Evolutionary conservation across 2,797 vertebrate genomes (phyloP), one percentile per base, ranked within the genome.

Genomic region (Chiloscyllium punctatum): DNA sequence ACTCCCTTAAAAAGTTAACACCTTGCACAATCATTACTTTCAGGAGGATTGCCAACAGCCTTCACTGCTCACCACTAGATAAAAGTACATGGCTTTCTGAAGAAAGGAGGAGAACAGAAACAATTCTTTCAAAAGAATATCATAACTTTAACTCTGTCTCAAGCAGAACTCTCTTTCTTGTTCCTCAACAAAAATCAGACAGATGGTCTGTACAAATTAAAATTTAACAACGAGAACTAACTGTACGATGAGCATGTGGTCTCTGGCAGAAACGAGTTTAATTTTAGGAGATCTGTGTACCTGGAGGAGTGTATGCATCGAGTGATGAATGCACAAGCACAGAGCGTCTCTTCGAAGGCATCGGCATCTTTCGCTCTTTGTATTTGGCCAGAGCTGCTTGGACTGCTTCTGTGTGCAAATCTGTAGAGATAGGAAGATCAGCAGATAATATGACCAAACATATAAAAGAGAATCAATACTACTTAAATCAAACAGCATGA

Each of bases 341-440:
- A 30, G 99, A 99, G 48, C 99, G 98, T 96, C 99, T 98, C 96
- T 99, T 99, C 0, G 99, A 99, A 96, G 99, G 99, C 99, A 99
- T 99, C 57, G 99, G 99, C 98, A 99, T 98, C 97, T 99, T 99
- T 96, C 99, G 98, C 96, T 99, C 99, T 96, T 98, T 99, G 96
- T 99, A 99, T 96, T 98, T 99, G 72, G 99, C 99, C 96, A 99
- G 97, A 84, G 99, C 99, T 97, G 99, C 99, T 97, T 99, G 99
- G 96, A 99, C 99, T 21, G 99, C 99, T 98, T 99, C 99, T 33
- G 98, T 99, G 97, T 99, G 99, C 96, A 99, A 97, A 97, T 99
- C 99, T 99, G 95, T 0, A 33, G 77, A 62, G 91, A 72, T 95
- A 96, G 68, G 95, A 92, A 95, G 77, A 95, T n/a, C 51, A 91